Evolutionary conservation across 1,140 invertebrate species (phyloP), one percentile per base, ranked within the genome.

Genomic region (Dinoponera quadriceps): DNA sequence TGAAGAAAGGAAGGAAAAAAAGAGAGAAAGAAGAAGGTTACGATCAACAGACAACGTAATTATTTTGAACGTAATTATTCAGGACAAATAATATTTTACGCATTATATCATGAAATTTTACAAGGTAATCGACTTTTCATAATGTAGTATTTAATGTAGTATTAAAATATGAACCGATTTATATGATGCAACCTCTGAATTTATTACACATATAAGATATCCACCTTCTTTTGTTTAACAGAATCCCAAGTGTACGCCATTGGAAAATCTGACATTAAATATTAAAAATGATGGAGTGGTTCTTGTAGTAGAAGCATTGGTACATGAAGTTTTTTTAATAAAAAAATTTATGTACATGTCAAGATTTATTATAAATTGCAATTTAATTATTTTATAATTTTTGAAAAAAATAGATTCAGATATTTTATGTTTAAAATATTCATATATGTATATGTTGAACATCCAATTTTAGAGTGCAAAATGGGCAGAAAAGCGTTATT

Each of bases 401-500:
- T 62, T 63, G n/a, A 44, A 65, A 33, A 49, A 71, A 18, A 72
- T 57, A 29, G 66, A 22, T 3, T n/a, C 2, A 49, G 38, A 33
- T 71, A n/a, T 73, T 51, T 60, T 22, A 48, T 29, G 25, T 25
- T 1, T 82, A 11, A 44, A 22, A 9, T 72, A 22, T 66, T 14
- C 4, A 29, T 48, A 11, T 33, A 68, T 65, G 49, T 49, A 60
- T 81, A 63, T 51, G 16, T 84, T 77, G 68, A 86, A 74, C 75
- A 62, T 51, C 1, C 3, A 69, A 22, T 86, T 87, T 85, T 88
- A 95, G 94, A 90, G 88, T 75, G 78, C 91, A 82, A 75, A 82
- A 25, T 95, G 93, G 92, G 81, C 91, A 11, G 92, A 93, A 49
- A 69, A 93, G 16, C 86, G 90, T 29, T 90, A 89, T 60, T 94